These are phyloP conservation scores for Cremastinae sp. DNA, from an alignment of 2,888 invertebrate genomes.

Conservation along the genomic window DNA sequence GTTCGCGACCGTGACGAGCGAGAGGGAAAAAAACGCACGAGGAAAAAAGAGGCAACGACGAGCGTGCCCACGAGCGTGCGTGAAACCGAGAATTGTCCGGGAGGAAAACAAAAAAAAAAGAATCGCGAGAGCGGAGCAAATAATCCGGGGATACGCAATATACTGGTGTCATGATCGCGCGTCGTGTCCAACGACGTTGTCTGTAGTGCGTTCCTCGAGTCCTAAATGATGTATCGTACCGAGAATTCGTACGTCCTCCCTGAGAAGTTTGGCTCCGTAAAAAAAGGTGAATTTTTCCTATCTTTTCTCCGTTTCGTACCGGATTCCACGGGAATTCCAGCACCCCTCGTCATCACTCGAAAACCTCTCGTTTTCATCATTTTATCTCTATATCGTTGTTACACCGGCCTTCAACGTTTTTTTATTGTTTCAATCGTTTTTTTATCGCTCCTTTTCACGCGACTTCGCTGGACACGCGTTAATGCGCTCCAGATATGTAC, in stretches of 20 bases:
- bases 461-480: constrained; percentile 50
- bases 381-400: neutral
- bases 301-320: constrained; percentile 64
- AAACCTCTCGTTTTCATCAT: neutral
- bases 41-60: neutral
- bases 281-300: constrained; percentile 72
- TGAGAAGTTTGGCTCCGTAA: constrained; percentile 73
- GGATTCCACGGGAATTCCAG: constrained; percentile 13
- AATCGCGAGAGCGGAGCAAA: constrained; percentile 5
- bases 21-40: neutral
- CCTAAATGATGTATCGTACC: constrained; percentile 75
- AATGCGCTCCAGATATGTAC: constrained; percentile 52
- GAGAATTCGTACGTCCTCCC: constrained; percentile 71
- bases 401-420: constrained; percentile 47
- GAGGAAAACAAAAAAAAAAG: constrained; percentile 11
- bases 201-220: constrained; percentile 70
- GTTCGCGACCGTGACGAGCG: constrained; percentile 24
- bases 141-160: constrained; percentile 7
- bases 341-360: constrained; percentile 4
- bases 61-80: constrained; percentile 14
- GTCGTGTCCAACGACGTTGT: constrained; percentile 68
- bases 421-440: constrained; percentile 29
- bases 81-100: constrained; percentile 3
- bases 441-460: constrained; percentile 20
- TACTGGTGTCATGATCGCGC: constrained; percentile 73